Evolutionary conservation across 2,797 vertebrate genomes (phyloP).

Genomic region (Spinus pinus): DNA sequence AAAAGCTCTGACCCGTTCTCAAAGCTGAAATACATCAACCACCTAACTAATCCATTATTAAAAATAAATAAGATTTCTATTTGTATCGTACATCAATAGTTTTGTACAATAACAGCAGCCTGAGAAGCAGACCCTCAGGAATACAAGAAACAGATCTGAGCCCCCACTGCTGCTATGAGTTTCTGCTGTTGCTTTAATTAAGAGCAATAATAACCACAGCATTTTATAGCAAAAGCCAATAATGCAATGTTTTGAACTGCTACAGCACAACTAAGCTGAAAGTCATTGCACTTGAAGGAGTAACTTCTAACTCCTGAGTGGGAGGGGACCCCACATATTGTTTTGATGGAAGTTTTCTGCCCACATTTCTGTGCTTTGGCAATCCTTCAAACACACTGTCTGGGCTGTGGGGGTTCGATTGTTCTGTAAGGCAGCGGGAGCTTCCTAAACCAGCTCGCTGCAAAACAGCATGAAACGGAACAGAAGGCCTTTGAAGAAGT

Average conservation of each 20-base stretch:
- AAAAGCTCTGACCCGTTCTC: neutral
- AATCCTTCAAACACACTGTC: neutral
- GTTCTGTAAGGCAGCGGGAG: neutral
- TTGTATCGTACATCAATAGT: neutral
- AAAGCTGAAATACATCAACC: neutral
- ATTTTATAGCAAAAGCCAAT: neutral
- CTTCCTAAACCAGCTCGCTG: neutral
- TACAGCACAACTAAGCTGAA: neutral
- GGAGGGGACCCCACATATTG: neutral
- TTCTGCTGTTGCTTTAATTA: neutral
- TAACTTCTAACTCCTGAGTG: neutral
- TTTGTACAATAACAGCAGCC: neutral
- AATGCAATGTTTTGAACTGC: neutral
- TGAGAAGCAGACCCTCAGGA: neutral
- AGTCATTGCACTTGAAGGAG: neutral
- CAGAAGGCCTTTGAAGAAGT: neutral
- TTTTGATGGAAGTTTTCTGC: neutral
- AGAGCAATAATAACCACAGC: neutral
- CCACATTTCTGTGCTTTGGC: neutral
- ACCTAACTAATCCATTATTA: neutral
- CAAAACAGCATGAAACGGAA: neutral
- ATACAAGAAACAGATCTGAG: neutral
- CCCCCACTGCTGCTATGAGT: neutral
- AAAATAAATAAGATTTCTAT: neutral
- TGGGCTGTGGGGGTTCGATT: neutral